Evolutionary conservation across 2,113 vertebrate genomes (phyloP).

Genomic region (Cepphus grylle): DNA sequence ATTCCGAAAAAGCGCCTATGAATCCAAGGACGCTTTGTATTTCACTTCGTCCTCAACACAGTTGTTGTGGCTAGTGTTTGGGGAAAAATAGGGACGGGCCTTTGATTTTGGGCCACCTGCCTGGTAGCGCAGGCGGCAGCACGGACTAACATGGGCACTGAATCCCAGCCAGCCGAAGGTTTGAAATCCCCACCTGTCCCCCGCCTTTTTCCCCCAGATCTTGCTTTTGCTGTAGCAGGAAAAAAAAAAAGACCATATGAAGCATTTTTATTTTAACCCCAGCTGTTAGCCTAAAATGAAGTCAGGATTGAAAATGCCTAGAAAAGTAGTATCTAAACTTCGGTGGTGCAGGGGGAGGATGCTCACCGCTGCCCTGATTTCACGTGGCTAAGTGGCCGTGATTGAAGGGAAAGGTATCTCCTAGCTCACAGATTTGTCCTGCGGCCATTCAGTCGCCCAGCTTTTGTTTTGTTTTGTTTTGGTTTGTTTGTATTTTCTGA

Average conservation of each 20-base stretch:
- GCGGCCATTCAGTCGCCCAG: not conserved
- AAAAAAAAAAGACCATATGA: not conserved
- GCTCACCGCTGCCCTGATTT: not conserved
- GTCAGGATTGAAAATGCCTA: not conserved
- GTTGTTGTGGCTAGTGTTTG: not conserved
- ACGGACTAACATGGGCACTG: not conserved
- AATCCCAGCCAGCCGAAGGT: not conserved
- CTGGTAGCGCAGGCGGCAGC: not conserved
- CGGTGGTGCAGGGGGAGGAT: not conserved
- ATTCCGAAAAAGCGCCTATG: not conserved
- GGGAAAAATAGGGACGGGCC: not conserved
- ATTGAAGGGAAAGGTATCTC: not conserved
- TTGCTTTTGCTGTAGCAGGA: not conserved
- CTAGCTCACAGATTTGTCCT: not conserved
- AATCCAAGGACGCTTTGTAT: not conserved
- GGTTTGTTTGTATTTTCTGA: constrained; percentile 51
- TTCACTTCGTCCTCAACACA: accelerated
- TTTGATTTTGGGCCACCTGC: not conserved
- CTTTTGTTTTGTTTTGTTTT: not conserved
- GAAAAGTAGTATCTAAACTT: not conserved
- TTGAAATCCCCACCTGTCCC: not conserved
- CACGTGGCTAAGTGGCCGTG: not conserved
- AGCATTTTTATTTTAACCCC: not conserved
- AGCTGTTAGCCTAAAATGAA: not conserved
- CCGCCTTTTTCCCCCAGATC: not conserved